phyloP scores from a whole-genome alignment of 2,888 invertebrate genomes.

The Drosophila diplacantha region DNA sequence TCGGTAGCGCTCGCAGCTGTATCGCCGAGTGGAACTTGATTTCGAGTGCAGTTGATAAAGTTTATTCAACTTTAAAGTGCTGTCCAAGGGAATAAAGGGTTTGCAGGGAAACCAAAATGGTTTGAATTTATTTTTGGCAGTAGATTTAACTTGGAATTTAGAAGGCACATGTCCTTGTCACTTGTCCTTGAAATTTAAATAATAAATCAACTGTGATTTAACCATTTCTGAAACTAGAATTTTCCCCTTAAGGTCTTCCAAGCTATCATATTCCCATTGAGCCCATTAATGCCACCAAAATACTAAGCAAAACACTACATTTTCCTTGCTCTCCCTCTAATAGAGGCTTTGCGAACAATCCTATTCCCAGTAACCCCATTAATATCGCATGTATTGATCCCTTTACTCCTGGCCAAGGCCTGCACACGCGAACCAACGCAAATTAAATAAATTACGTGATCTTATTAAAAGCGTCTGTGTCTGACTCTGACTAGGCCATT shows the following conservation, averaged over 20 bases:
- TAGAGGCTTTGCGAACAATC: not conserved
- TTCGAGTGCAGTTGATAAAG: conserved; percentile 40
- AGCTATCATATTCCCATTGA: not conserved
- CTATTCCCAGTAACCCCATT: conserved; percentile 4
- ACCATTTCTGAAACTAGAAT: too few species aligned
- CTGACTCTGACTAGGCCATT: conserved; percentile 13
- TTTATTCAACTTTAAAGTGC: conserved; percentile 39
- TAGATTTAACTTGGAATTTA: not conserved
- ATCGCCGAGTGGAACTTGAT: conserved; percentile 38
- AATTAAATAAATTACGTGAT: conserved; percentile 71
- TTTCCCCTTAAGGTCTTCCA: rapidly evolving
- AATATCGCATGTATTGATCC: conserved; percentile 26
- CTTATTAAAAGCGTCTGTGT: conserved; percentile 56
- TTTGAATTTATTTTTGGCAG: conserved; percentile 1
- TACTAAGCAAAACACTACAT: not conserved
- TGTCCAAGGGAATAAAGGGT: conserved; percentile 8
- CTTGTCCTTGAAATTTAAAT: too few species aligned
- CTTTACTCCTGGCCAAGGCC: conserved; percentile 1
- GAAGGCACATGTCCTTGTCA: too few species aligned
- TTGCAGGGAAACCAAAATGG: conserved; percentile 2
- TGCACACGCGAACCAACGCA: conserved; percentile 29
- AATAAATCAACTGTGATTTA: too few species aligned
- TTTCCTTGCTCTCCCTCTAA: not conserved
- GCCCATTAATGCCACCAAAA: not conserved
- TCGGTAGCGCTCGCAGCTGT: conserved; percentile 32